phyloP scores from a whole-genome alignment of 2,113 vertebrate genomes.

The Rhea pennata region DNA sequence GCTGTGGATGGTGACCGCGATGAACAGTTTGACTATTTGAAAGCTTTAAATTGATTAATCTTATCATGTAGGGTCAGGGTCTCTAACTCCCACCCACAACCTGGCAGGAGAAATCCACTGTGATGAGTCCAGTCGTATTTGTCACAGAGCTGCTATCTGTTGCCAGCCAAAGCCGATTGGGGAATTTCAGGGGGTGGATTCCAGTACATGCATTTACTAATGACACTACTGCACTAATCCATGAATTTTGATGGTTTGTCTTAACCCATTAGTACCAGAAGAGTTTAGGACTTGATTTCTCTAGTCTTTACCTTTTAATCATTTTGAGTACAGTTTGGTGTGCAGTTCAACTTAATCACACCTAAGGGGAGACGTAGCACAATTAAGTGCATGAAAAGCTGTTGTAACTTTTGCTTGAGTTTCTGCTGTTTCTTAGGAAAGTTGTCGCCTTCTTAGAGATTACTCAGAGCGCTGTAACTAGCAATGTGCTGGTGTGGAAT shows the following conservation, averaged over 20 bases:
- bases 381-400: not conserved
- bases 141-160: not conserved
- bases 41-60: not conserved
- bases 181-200: not conserved
- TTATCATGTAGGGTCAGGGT: not conserved
- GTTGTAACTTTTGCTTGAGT: not conserved
- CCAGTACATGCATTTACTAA: not conserved
- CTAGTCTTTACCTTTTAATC: not conserved
- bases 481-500: not conserved
- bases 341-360: not conserved
- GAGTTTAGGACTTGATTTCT: not conserved
- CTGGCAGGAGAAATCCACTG: not conserved
- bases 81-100: not conserved
- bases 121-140: not conserved
- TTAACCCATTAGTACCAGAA: not conserved
- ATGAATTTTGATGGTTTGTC: not conserved
- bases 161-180: not conserved
- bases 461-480: not conserved
- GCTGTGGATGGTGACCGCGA: not conserved
- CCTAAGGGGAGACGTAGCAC: not conserved
- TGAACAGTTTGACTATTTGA: not conserved
- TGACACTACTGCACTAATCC: not conserved
- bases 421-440: not conserved
- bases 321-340: not conserved
- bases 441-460: not conserved